Evolutionary conservation across 1,140 invertebrate species (phyloP).

Genomic region (Drosophila repleta): DNA sequence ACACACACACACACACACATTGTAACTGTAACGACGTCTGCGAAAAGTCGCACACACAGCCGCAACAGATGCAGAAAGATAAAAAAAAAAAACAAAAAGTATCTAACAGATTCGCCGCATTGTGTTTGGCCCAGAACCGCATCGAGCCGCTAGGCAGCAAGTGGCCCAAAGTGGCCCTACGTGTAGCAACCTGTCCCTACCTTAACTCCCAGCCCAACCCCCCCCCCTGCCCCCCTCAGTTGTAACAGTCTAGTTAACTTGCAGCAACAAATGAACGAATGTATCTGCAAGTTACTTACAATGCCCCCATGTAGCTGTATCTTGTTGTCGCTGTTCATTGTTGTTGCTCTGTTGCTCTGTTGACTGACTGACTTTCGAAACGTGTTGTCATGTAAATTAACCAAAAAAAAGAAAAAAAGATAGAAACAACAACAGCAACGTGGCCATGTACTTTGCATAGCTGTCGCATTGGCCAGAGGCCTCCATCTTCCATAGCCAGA

Average conservation of each 20-base stretch:
- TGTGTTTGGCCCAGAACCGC: slow-evolving; percentile 70
- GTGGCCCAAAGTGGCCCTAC: slow-evolving; percentile 59
- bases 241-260: slow-evolving; percentile 80
- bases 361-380: slow-evolving; percentile 75
- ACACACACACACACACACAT: background rate
- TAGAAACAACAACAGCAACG: background rate
- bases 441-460: slow-evolving; percentile 55
- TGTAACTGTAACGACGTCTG: slow-evolving; percentile 58
- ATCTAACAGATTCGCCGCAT: slow-evolving; percentile 55
- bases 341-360: slow-evolving; percentile 29
- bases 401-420: slow-evolving; percentile 48
- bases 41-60: slow-evolving; percentile 44
- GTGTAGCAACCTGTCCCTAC: background rate
- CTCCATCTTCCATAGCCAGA: slow-evolving; percentile 49
- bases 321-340: slow-evolving; percentile 34
- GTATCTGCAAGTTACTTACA: slow-evolving; percentile 71
- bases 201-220: background rate
- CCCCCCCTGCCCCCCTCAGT: slow-evolving; percentile 10
- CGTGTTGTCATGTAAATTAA: slow-evolving; percentile 82
- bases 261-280: slow-evolving; percentile 67
- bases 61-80: slow-evolving; percentile 21
- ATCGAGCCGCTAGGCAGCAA: slow-evolving; percentile 52
- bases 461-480: slow-evolving; percentile 40
- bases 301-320: slow-evolving; percentile 34
- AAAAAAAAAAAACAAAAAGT: slow-evolving; percentile 3